Percentiles rank a stretch among this genome's conserved stretches.
phyloP scores from a whole-genome alignment of 2,797 vertebrate species.

The Lepus townsendii region DNA sequence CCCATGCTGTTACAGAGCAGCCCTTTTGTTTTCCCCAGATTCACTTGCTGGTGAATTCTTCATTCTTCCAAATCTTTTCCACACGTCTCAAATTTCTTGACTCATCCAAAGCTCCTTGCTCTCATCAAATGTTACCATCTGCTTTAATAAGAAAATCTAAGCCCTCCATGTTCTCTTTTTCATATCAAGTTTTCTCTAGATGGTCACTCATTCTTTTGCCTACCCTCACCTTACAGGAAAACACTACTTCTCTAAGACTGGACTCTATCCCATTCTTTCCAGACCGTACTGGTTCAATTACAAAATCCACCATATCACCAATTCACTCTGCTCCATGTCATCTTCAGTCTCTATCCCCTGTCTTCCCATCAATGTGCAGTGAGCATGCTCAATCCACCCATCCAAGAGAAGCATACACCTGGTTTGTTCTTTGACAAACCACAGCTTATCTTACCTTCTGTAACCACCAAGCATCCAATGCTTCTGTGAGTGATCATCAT shows the following conservation, averaged over 20 bases:
- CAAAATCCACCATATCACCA: background rate
- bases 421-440: slow-evolving; percentile 1
- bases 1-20: background rate
- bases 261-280: background rate
- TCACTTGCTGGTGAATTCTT: slow-evolving; percentile 50
- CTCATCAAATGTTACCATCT: slow-evolving; percentile 10
- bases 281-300: background rate
- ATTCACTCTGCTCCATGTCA: background rate
- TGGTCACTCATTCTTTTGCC: slow-evolving; percentile 48
- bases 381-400: background rate
- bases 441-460: background rate
- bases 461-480: background rate
- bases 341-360: background rate
- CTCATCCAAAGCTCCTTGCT: slow-evolving; percentile 37
- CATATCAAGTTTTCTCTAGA: slow-evolving; percentile 42
- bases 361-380: background rate
- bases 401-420: background rate
- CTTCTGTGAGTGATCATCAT: background rate
- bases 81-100: slow-evolving; percentile 69
- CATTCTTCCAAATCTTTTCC: slow-evolving; percentile 67
- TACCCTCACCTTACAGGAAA: background rate
- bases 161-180: background rate
- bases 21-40: slow-evolving; percentile 18
- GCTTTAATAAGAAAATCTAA: background rate
- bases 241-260: background rate